Evolutionary conservation across 2,888 invertebrate species (phyloP).

Genomic region (Linnaemya tessellans): DNA sequence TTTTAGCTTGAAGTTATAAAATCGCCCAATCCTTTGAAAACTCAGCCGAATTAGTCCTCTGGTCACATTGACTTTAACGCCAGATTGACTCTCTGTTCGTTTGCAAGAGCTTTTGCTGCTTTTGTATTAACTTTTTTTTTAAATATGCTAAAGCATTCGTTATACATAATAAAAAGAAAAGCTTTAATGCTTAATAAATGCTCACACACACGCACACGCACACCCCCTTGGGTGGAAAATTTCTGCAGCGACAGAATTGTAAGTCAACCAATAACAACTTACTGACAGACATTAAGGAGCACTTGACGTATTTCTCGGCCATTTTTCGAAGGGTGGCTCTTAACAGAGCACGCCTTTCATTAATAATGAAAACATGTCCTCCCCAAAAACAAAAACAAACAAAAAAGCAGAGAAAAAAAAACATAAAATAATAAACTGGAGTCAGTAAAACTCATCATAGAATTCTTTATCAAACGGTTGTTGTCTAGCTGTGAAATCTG

Average conservation of each 20-base stretch:
- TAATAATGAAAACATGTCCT: constrained; percentile 81
- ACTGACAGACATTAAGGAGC: constrained; percentile 20
- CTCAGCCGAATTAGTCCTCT: too few relatives aligned
- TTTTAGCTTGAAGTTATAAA: too few relatives aligned
- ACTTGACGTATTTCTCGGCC: constrained; percentile 71
- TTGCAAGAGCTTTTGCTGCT: constrained; percentile 46
- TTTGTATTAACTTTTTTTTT: constrained; percentile 13
- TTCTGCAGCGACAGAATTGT: not conserved
- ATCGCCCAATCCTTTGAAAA: too few relatives aligned
- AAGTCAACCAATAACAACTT: constrained; percentile 61
- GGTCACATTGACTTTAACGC: not conserved
- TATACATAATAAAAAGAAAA: constrained; percentile 42
- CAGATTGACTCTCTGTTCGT: constrained; percentile 1
- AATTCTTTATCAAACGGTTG: constrained; percentile 83
- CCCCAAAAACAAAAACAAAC: constrained; percentile 72
- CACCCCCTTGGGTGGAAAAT: constrained; percentile 8
- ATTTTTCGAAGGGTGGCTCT: constrained; percentile 77
- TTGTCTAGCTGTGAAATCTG: constrained; percentile 83
- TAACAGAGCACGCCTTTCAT: constrained; percentile 78
- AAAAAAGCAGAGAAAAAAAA: not conserved
- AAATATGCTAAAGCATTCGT: not conserved
- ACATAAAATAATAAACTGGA: constrained; percentile 74
- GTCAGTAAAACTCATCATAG: constrained; percentile 83
- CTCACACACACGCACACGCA: constrained; percentile 55
- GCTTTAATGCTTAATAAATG: constrained; percentile 42